Percentiles rank a stretch among this genome's conserved stretches.
Evolutionary conservation across 2,797 vertebrate genomes (phyloP).

Genomic region (Lepidocolaptes lacrymiger): DNA sequence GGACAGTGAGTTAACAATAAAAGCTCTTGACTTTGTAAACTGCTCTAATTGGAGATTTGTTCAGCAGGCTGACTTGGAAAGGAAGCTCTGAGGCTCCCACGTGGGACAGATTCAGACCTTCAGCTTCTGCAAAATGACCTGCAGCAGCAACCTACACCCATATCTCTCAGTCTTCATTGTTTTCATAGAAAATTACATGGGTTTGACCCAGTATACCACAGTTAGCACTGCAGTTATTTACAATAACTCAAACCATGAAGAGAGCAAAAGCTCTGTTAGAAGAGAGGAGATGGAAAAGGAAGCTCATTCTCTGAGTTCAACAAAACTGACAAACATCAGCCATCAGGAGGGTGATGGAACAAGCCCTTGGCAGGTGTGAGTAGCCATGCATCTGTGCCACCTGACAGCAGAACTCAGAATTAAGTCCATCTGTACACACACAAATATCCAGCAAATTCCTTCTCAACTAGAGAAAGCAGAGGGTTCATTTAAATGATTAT

Average conservation of each 20-base stretch:
- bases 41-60: background rate
- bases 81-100: background rate
- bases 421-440: background rate
- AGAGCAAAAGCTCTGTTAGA: background rate
- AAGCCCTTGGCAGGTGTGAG: background rate
- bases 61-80: background rate
- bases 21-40: background rate
- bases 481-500: background rate
- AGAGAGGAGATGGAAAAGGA: background rate
- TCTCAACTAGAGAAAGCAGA: background rate
- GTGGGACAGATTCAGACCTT: background rate
- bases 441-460: background rate
- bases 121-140: background rate
- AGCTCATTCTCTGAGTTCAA: background rate
- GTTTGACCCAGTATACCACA: background rate
- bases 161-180: background rate
- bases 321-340: background rate
- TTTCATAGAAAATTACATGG: background rate
- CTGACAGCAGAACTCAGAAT: background rate
- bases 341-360: background rate
- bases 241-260: background rate
- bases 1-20: background rate
- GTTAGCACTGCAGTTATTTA: background rate
- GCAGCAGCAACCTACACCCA: background rate
- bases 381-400: background rate